Evolutionary conservation across 2,113 vertebrate genomes (phyloP).

Genomic region (Gobius niger): DNA sequence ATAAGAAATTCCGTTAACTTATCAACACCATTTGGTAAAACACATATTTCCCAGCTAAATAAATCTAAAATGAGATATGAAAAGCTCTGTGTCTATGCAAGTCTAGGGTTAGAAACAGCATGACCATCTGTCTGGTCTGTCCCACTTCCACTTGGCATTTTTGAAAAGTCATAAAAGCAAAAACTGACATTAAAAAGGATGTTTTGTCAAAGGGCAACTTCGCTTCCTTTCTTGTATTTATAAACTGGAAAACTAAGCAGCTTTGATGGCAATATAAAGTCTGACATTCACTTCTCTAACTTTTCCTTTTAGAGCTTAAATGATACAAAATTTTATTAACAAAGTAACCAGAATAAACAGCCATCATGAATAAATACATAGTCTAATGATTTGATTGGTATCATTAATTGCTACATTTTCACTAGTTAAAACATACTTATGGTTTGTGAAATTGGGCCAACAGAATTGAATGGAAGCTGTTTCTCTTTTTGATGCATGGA

Average conservation of each 20-base stretch:
- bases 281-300: no score
- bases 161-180: slow-evolving; percentile 19
- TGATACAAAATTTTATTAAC: no score
- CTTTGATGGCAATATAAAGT: no score
- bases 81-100: slow-evolving; percentile 32
- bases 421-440: neutral
- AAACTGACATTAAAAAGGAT: slow-evolving; percentile 30
- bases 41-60: slow-evolving; percentile 1
- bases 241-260: no score
- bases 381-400: no score
- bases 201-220: slow-evolving; percentile 30
- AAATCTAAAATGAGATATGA: slow-evolving; percentile 22
- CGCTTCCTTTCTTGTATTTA: neutral
- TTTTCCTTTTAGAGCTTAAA: no score
- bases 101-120: slow-evolving; percentile 41
- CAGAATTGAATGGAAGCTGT: neutral
- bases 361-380: no score
- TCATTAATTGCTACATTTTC: neutral
- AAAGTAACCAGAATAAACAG: no score
- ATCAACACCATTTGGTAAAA: neutral
- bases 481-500: neutral
- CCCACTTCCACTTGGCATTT: slow-evolving; percentile 10
- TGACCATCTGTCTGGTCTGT: slow-evolving; percentile 35
- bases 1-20: no score
- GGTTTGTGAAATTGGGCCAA: neutral